These are phyloP conservation scores for Pavo muticus DNA, from an alignment of 2,113 vertebrate species.

Conservation along the genomic window DNA sequence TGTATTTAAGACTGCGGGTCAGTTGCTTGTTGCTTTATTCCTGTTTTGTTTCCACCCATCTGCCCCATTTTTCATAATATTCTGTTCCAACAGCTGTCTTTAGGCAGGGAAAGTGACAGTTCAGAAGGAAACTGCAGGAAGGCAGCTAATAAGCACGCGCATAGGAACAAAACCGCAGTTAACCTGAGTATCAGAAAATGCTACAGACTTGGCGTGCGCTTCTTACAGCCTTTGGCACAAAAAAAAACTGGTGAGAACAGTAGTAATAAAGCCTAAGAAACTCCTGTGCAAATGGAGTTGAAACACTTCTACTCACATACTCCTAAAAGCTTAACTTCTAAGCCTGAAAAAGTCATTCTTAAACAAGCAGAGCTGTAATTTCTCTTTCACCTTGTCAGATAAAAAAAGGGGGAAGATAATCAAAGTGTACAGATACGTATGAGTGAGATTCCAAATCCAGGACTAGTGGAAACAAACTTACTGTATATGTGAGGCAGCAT, in stretches of 20 bases:
- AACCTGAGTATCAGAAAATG: slow-evolving; percentile 77
- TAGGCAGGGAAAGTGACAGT: not conserved
- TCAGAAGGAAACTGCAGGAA: not conserved
- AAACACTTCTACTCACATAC: not conserved
- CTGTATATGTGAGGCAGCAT: accelerated
- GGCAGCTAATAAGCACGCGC: not conserved
- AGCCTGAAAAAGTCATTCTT: not conserved
- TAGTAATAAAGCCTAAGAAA: not conserved
- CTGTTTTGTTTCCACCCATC: not conserved
- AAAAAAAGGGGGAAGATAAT: not conserved
- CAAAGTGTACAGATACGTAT: accelerated
- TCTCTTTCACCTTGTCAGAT: not conserved
- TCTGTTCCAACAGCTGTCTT: not conserved
- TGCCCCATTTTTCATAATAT: not conserved
- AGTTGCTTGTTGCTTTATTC: not conserved
- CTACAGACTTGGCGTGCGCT: slow-evolving; percentile 64
- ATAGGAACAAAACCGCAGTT: not conserved
- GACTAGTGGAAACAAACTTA: not conserved
- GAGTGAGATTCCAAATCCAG: not conserved
- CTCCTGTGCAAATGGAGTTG: not conserved
- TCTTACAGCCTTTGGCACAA: slow-evolving; percentile 77
- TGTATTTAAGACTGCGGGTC: accelerated
- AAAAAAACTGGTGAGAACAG: not conserved
- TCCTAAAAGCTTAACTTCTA: not conserved
- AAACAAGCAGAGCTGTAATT: not conserved